Percentiles rank a stretch among this genome's conserved stretches.
Conservation (phyloP, 2,797 vertebrate species). For the Morelia viridis region DNA sequence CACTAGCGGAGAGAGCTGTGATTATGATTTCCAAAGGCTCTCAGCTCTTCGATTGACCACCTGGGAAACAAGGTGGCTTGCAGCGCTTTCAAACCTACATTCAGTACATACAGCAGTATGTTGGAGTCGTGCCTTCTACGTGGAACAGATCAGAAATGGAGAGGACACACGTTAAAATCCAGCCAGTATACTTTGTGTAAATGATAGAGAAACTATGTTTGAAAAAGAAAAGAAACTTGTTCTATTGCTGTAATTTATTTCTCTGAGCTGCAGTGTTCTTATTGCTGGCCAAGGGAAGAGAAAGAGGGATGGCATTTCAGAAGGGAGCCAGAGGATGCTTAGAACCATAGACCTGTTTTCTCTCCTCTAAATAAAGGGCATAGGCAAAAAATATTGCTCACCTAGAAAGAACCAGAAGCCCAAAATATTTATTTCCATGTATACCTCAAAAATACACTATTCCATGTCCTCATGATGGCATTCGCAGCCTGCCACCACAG, state of each 20-base stretch:
- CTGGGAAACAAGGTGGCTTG: constrained; percentile 36
- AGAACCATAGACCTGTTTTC: constrained; percentile 49
- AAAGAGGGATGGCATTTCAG: constrained; percentile 46
- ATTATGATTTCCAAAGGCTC: constrained; percentile 68
- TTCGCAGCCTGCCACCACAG: background rate
- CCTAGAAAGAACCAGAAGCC: constrained; percentile 50
- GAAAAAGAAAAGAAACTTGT: constrained; percentile 62
- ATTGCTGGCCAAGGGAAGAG: constrained; percentile 69
- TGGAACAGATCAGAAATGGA: constrained; percentile 54
- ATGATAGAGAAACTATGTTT: constrained; percentile 69
- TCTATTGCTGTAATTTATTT: constrained; percentile 73
- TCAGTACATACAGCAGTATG: constrained; percentile 57
- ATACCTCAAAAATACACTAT: constrained; percentile 73
- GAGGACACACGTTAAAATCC: constrained; percentile 60
- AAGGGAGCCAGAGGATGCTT: constrained; percentile 54
- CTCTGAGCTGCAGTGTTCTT: constrained; percentile 72
- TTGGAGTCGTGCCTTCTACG: constrained; percentile 70
- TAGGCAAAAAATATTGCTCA: constrained; percentile 16
- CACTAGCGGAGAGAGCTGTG: constrained; percentile 67
- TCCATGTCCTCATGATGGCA: background rate
- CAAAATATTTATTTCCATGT: constrained; percentile 60
- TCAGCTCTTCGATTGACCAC: constrained; percentile 58
- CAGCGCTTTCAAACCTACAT: constrained; percentile 49
- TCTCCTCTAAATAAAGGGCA: constrained; percentile 31
- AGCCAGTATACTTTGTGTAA: constrained; percentile 65